Base-by-base conservation (phyloP, 92 coral and sea anemone genomes). In the Meandrina meandrites region DNA sequence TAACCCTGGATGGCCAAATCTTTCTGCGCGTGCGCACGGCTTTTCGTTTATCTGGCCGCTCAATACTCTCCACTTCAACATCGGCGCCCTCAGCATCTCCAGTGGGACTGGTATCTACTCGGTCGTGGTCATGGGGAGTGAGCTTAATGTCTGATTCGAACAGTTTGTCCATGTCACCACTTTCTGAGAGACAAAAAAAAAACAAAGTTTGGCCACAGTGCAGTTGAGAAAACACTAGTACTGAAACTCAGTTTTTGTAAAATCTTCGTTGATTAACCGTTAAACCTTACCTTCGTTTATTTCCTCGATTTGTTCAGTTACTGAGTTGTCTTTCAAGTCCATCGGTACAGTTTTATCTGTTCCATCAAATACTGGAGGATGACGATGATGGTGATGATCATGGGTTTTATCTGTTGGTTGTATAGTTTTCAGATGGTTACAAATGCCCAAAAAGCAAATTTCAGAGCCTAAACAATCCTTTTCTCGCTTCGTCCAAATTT, bases 131-230 rank as follows among this genome's bases (percentile, higher is more conserved):
- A 42, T 84, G 73, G 5, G 36, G 62, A 50, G 93, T 79, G 57
- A 93, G 88, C 75, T 70, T 79, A 58, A 93, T 93, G 91, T 93
- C 96, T 8, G 95, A 83, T 83, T 93, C 96, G 75, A 93, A 93
- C 47, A 93, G 75, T 14, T 73, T 53, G 24, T 85, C 75, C 57
- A 50, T 42, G 19, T 77, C 32, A 15, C 18, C 90, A 18, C 73
- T 35, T n/a, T 42, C 76, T 53, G 47, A 5, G 27, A 68, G 1
- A 72, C 30, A 73, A 12, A 8, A 10, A 50, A 1, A 37, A 21
- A n/a, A 18, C 12, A 48, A 48, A 16, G 58, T 8, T 27, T n/a
- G n/a, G 42, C 37, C 31, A 64, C 32, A n/a, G 28, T 24, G 18
- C 16, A 60, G 30, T 60, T 24, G 18, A 8, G 24, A 1, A 57